Base-by-base conservation (phyloP, 64 coral and sea anemone genomes). In the Dendronephthya gigantea region DNA sequence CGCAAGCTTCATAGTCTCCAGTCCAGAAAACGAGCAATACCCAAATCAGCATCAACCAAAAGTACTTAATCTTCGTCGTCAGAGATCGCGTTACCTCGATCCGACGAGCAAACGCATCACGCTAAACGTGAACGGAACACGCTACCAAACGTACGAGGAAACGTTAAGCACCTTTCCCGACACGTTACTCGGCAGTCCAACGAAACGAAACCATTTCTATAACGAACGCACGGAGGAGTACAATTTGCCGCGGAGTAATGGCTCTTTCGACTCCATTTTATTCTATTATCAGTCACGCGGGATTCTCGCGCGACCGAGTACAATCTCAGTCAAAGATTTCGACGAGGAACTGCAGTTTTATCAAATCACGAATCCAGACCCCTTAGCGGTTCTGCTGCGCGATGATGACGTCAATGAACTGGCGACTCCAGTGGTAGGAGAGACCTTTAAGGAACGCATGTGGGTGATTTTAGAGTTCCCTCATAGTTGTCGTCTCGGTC, bases 221-320 rank as follows among this genome's bases (percentile, higher is more conserved):
- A 91, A 97, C 41, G 48, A 85, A 6, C 86, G 35, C 39, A 83
- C 86, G 13, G 56, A 93, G 5, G 94, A 97, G 31, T 97, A 93
- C 68, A 91, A 93, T 66, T 93, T 97, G 48, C 90, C 92, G 52
- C 89, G 94, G 30, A 97, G 92, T 58, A 89, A 91, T 27, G 86
- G 89, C 28, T 91, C 91, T 15, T 97, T 97, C 66, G 94, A 97
- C 45, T 89, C 94, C 28, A 97, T 97, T 56, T 86, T 97, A 27
- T 97, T 93, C 86, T 97, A 91, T 88, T 97, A 97, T 49, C 94
- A 97, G 66, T 93, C 91, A 2, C 92, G 89, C 37, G 94, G 94
- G 48, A 89, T 91, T 11, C 49, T 97, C 13, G 65, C 92, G 36
- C 90, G 88, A 76, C 94, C 94, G 15, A 91, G 93, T 35, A 36